Evolutionary conservation across 2,113 vertebrate genomes (phyloP).

Genomic region (Percopsis transmontana): DNA sequence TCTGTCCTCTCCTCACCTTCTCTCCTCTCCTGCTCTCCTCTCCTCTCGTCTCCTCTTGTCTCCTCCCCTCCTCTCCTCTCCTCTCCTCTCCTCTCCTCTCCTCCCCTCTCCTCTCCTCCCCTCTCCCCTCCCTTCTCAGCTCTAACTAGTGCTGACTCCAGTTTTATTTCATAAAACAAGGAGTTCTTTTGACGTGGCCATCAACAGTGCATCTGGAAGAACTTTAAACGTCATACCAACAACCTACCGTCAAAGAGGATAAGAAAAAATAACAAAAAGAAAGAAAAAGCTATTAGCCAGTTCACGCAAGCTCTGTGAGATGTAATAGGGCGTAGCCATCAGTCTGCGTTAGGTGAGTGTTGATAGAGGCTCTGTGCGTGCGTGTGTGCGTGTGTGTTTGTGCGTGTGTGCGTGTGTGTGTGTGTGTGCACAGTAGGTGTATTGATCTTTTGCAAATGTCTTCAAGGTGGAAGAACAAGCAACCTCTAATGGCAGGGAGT

Average conservation of each 20-base stretch:
- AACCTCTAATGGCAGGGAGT: constrained; percentile 27
- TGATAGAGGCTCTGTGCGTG: constrained; percentile 7
- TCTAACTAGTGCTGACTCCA: constrained; percentile 50
- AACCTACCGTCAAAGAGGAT: constrained; percentile 49
- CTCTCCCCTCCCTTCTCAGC: constrained; percentile 31
- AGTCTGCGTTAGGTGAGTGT: constrained; percentile 5
- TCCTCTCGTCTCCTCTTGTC: not conserved
- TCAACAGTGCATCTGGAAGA: constrained; percentile 70
- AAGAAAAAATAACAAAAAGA: constrained; percentile 10
- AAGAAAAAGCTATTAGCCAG: constrained; percentile 30
- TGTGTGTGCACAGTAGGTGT: not conserved
- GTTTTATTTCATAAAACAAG: constrained; percentile 63
- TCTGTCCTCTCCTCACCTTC: not conserved
- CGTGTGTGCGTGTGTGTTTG: constrained; percentile 3
- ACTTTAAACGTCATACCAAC: constrained; percentile 62
- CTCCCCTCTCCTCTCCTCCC: constrained; percentile 9
- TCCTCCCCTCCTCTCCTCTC: constrained; percentile 11
- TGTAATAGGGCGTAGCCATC: constrained; percentile 32
- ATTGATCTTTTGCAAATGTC: constrained; percentile 14
- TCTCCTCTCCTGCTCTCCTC: not conserved
- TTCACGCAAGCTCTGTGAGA: constrained; percentile 32
- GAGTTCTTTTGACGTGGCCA: constrained; percentile 50
- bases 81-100: not conserved
- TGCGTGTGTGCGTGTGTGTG: constrained; percentile 11
- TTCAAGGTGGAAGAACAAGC: constrained; percentile 42